Evolutionary conservation across 2,888 invertebrate species (phyloP).

Genomic region (Callinectes sapidus): DNA sequence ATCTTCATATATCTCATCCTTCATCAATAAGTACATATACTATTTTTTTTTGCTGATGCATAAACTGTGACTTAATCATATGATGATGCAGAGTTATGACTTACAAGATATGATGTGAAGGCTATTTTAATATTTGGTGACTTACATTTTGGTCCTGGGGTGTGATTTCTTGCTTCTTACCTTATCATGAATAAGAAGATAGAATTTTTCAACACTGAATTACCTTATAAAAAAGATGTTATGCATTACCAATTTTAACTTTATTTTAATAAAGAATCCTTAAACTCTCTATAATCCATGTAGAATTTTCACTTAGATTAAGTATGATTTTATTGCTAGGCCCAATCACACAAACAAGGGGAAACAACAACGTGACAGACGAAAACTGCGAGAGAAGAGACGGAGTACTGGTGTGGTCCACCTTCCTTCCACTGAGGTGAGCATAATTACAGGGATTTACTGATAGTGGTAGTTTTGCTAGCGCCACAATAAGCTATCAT

Average conservation of each 20-base stretch:
- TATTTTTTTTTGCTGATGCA: too few species aligned
- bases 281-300: background rate
- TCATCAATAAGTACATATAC: too few species aligned
- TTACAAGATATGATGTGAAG: too few species aligned
- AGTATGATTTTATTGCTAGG: slow-evolving; percentile 59
- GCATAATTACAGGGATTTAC: background rate
- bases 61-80: too few species aligned
- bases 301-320: background rate
- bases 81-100: too few species aligned
- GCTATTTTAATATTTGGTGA: too few species aligned
- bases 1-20: too few species aligned
- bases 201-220: too few species aligned
- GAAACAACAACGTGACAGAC: slow-evolving; percentile 78
- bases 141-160: too few species aligned
- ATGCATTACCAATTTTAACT: background rate
- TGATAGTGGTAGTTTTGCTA: background rate
- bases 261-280: background rate
- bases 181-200: too few species aligned
- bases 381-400: slow-evolving; percentile 80
- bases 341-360: slow-evolving; percentile 73
- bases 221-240: too few species aligned
- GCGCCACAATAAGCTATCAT: background rate
- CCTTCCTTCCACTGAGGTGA: slow-evolving; percentile 80
- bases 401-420: slow-evolving; percentile 80
- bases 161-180: too few species aligned